phyloP scores from a whole-genome alignment of 2,888 invertebrate species.

The Agrilus mali region DNA sequence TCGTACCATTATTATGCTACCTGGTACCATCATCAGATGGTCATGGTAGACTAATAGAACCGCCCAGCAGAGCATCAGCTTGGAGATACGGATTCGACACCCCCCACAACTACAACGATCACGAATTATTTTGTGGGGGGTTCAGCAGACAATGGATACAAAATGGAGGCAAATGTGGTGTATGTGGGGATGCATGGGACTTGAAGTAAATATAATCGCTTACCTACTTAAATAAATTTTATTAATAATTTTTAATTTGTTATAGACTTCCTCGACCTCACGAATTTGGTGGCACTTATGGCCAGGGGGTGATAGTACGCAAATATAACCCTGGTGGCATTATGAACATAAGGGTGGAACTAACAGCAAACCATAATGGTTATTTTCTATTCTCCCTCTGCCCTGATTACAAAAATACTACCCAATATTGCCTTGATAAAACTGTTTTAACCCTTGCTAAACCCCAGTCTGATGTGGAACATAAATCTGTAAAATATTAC shows the following conservation, averaged over 20 bases:
- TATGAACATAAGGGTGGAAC: slow-evolving; percentile 63
- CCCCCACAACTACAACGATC: slow-evolving; percentile 81
- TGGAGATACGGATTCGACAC: slow-evolving; percentile 85
- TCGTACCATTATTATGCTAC: slow-evolving; percentile 4
- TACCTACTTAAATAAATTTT: background rate
- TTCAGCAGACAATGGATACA: slow-evolving; percentile 70
- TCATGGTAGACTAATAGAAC: slow-evolving; percentile 70
- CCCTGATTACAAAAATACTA: slow-evolving; percentile 54
- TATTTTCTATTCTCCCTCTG: slow-evolving; percentile 79
- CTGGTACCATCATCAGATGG: slow-evolving; percentile 33
- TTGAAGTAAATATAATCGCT: slow-evolving; percentile 25
- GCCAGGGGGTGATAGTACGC: slow-evolving; percentile 70
- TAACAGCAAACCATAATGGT: slow-evolving; percentile 82
- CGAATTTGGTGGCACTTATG: slow-evolving; percentile 74
- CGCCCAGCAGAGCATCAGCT: slow-evolving; percentile 75
- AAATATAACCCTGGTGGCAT: slow-evolving; percentile 55
- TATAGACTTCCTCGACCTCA: slow-evolving; percentile 54
- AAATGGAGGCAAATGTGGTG: slow-evolving; percentile 75
- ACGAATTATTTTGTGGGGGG: slow-evolving; percentile 79
- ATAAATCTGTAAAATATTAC: slow-evolving; percentile 49
- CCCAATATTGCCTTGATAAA: slow-evolving; percentile 66
- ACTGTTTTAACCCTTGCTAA: slow-evolving; percentile 46
- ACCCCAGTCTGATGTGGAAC: slow-evolving; percentile 33
- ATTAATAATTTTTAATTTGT: slow-evolving; percentile 7
- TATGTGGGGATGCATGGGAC: slow-evolving; percentile 81